These are phyloP conservation scores for Littorina saxatilis DNA, from an alignment of 1,140 invertebrate species.

Conservation along the genomic window DNA sequence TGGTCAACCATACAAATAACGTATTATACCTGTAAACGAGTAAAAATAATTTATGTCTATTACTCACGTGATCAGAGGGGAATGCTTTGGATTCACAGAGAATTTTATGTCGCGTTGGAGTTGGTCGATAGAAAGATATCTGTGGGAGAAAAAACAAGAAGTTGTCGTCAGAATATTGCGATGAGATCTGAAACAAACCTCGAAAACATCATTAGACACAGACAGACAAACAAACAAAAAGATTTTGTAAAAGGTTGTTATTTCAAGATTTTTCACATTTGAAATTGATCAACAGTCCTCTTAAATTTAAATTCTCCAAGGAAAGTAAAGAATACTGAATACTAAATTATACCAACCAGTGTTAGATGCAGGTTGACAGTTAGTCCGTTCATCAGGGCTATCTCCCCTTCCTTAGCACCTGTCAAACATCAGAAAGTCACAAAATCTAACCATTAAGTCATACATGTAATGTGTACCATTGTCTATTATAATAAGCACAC, in stretches of 20 bases:
- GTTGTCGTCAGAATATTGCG: too few species aligned
- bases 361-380: constrained; percentile 80
- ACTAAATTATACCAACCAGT: constrained; percentile 60
- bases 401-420: constrained; percentile 76
- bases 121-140: constrained; percentile 80
- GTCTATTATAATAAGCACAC: too few species aligned
- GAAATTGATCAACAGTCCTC: neutral
- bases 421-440: constrained; percentile 35
- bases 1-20: too few species aligned
- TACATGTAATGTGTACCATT: too few species aligned
- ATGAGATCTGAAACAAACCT: neutral
- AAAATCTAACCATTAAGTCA: too few species aligned
- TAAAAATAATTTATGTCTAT: too few species aligned
- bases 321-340: too few species aligned
- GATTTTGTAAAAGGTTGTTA: neutral
- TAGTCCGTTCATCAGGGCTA: constrained; percentile 79
- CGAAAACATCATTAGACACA: neutral
- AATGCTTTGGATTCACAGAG: constrained; percentile 80
- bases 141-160: constrained; percentile 52
- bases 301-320: too few species aligned
- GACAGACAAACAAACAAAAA: neutral
- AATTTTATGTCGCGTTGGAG: constrained; percentile 78
- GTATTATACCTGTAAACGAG: too few species aligned
- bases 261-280: neutral
- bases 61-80: constrained; percentile 80